Base-by-base conservation (phyloP, 2,888 invertebrate genomes). In the Diarsia rubi region DNA sequence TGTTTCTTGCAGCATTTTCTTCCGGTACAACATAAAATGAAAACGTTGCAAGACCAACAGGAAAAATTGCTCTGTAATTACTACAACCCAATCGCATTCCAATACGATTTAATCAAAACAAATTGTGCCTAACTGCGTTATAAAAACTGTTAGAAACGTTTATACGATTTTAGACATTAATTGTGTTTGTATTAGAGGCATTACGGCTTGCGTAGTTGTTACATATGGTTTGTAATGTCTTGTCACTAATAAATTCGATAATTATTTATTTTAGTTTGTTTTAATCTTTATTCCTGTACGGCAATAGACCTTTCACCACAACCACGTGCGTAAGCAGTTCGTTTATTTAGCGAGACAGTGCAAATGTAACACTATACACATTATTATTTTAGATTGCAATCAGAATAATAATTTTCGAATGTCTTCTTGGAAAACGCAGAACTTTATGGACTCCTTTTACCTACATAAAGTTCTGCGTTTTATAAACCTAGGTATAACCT, bases 81-180 rank as follows among this genome's bases (percentile, higher is more conserved):
- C 72, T 49, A 44, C 42, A n/a, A 3, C 9, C 72, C 54, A 62
- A 80, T 69, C 66, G 37, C 59, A 82, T 78, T 78, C 67, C 67
- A 49, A 71, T 72, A 64, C 72, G 62, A 59, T 76, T 69, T 75
- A 44, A 77, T 59, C 63, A 77, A 75, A 84, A 78, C 75, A 77
- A 72, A 83, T 9, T 76, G 44, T 70, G 24, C 31, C 62, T 66
- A 69, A 76, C 78, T 62, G 65, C 76, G 72, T 65, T 69, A 82
- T 69, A 82, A 79, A 81, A 86, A 69, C 31, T 52, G n/a, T 69
- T 68, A 19, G 60, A 71, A 78, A 84, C 67, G 2, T 84, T 84
- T 77, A 86, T 74, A 62, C 67, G 85, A 80, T 69, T 84, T 24
- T 49, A 69, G 75, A 84, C 85, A 47, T 79, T 82, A 67, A 84